Conservation (phyloP, 2,888 invertebrate species). For the Strigamia crassipes region DNA sequence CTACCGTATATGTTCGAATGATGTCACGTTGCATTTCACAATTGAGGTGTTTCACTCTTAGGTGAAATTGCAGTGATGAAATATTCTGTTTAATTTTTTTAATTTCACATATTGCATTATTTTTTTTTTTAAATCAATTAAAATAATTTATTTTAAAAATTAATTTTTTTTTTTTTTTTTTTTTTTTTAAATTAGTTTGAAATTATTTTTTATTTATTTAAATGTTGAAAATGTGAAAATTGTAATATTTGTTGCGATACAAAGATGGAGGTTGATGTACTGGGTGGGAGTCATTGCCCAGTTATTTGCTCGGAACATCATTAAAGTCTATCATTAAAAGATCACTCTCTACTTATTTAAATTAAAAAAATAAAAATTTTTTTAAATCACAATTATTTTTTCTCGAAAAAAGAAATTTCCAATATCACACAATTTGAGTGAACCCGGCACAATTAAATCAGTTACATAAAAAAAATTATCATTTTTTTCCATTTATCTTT, state of each 20-base stretch:
- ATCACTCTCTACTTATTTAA: neutral
- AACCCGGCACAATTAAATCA: too few relatives aligned
- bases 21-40: neutral
- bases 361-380: neutral
- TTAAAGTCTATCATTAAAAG: constrained; percentile 33
- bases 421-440: too few relatives aligned
- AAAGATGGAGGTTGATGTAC: constrained; percentile 34
- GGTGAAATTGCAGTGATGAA: neutral
- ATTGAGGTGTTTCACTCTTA: constrained; percentile 1
- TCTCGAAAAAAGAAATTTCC: neutral
- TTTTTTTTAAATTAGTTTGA: neutral
- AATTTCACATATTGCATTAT: neutral
- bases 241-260: neutral
- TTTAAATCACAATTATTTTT: neutral
- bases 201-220: neutral
- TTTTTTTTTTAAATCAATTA: neutral
- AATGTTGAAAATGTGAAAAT: neutral
- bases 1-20: neutral
- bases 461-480: too few relatives aligned
- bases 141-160: too few relatives aligned
- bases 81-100: neutral
- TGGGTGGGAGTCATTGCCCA: constrained; percentile 37
- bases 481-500: too few relatives aligned
- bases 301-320: constrained; percentile 34
- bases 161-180: neutral